phyloP scores from a whole-genome alignment of 2,797 vertebrate species.

The Falco novaeseelandiae region DNA sequence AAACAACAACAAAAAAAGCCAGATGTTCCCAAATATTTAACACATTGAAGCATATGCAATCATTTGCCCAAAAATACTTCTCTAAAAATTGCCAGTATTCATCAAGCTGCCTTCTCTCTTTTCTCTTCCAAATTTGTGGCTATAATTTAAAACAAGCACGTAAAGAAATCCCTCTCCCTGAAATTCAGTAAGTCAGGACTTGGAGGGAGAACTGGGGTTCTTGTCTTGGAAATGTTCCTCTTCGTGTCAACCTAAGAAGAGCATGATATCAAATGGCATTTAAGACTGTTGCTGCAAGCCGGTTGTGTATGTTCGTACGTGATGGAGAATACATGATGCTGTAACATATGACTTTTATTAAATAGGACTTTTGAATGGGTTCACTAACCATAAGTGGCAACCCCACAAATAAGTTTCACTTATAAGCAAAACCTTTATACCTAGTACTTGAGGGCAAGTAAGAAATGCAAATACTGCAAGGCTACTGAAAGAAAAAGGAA shows the following conservation, averaged over 20 bases:
- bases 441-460: not conserved
- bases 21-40: slow-evolving; percentile 45
- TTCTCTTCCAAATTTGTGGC: slow-evolving; percentile 49
- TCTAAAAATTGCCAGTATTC: slow-evolving; percentile 20
- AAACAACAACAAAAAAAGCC: slow-evolving; percentile 10
- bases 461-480: not conserved
- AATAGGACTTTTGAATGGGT: not conserved
- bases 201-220: not conserved
- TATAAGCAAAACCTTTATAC: not conserved
- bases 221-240: not conserved
- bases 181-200: slow-evolving; percentile 11
- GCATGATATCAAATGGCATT: not conserved
- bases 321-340: not conserved
- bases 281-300: not conserved
- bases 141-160: slow-evolving; percentile 43
- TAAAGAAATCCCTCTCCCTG: slow-evolving; percentile 21
- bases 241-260: not conserved
- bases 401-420: not conserved
- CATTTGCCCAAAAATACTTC: slow-evolving; percentile 28
- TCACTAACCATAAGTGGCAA: not conserved
- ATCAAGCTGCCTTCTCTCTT: slow-evolving; percentile 28
- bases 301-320: not conserved
- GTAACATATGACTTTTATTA: not conserved
- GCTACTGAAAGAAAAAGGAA: not conserved
- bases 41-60: not conserved